A percentile compares a stretch with the other conserved stretches of the same genome.
Evolutionary conservation across 2,113 vertebrate genomes (phyloP).

Genomic region (Oxyura jamaicensis): DNA sequence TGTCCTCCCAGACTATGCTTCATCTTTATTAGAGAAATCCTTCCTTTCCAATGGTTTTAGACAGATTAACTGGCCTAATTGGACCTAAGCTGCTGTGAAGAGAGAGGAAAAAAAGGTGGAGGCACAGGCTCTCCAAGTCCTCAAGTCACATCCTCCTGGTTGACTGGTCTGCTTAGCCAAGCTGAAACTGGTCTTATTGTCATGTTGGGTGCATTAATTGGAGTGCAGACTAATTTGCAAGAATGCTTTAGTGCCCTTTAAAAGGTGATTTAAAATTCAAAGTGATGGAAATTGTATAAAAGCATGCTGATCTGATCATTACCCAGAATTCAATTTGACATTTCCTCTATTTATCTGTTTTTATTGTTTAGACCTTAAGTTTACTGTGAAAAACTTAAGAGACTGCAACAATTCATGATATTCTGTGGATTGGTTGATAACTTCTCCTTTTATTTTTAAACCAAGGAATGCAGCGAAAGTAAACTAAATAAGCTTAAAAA

Average conservation of each 20-base stretch:
- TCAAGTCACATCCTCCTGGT: slow-evolving; percentile 90
- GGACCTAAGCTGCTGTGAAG: slow-evolving; percentile 79
- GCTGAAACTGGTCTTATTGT: slow-evolving; percentile 92
- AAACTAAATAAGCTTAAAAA: neutral
- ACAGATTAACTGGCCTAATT: slow-evolving; percentile 83
- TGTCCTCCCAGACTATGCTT: slow-evolving; percentile 57
- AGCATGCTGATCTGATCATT: slow-evolving; percentile 92
- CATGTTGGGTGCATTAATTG: slow-evolving; percentile 95
- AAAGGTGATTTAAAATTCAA: slow-evolving; percentile 98
- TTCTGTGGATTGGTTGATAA: slow-evolving; percentile 46
- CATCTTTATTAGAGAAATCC: slow-evolving; percentile 73
- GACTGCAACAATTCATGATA: slow-evolving; percentile 70
- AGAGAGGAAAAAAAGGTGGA: slow-evolving; percentile 73
- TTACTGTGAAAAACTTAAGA: slow-evolving; percentile 76
- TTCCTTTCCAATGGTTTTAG: slow-evolving; percentile 77
- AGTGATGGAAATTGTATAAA: slow-evolving; percentile 93
- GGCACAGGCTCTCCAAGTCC: slow-evolving; percentile 80
- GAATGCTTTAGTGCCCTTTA: slow-evolving; percentile 94
- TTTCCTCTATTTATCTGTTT: slow-evolving; percentile 77
- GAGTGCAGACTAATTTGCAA: slow-evolving; percentile 95
- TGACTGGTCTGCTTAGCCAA: slow-evolving; percentile 91
- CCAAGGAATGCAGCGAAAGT: neutral
- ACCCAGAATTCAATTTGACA: slow-evolving; percentile 82
- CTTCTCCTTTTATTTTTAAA: slow-evolving; percentile 14
- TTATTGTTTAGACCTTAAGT: slow-evolving; percentile 77